These are phyloP conservation scores for Tilapia sparmanii DNA, from an alignment of 2,113 vertebrate genomes.

Conservation along the genomic window DNA sequence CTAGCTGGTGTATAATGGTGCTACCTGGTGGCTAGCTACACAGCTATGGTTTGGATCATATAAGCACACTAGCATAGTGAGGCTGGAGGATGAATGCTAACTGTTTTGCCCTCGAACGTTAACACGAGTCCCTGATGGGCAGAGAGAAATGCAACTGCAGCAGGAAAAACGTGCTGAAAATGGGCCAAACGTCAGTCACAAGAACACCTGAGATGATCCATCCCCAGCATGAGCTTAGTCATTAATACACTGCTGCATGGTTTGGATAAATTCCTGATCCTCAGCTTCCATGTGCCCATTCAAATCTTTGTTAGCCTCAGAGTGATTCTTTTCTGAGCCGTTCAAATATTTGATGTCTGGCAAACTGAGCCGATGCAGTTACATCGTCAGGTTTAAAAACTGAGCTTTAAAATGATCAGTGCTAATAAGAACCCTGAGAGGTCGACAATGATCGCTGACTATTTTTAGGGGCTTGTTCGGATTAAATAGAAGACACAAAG, in stretches of 20 bases:
- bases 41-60: not conserved
- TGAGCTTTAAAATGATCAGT: not conserved
- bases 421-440: not conserved
- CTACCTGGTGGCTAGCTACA: not conserved
- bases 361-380: not conserved
- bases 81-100: too few relatives aligned
- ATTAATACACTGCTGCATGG: not conserved
- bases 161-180: not conserved
- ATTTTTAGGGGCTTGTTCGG: not conserved
- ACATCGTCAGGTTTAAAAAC: not conserved
- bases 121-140: not conserved
- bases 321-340: not conserved
- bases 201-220: not conserved
- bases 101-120: too few relatives aligned
- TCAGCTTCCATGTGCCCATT: not conserved
- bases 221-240: not conserved
- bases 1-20: not conserved
- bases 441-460: not conserved
- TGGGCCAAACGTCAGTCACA: not conserved
- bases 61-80: not conserved
- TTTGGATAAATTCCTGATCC: not conserved
- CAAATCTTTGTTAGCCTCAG: not conserved
- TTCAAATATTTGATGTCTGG: not conserved
- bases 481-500: not conserved
- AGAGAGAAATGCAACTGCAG: not conserved